phyloP scores from a whole-genome alignment of 1,140 invertebrate species.

The Brachystomella parvula region DNA sequence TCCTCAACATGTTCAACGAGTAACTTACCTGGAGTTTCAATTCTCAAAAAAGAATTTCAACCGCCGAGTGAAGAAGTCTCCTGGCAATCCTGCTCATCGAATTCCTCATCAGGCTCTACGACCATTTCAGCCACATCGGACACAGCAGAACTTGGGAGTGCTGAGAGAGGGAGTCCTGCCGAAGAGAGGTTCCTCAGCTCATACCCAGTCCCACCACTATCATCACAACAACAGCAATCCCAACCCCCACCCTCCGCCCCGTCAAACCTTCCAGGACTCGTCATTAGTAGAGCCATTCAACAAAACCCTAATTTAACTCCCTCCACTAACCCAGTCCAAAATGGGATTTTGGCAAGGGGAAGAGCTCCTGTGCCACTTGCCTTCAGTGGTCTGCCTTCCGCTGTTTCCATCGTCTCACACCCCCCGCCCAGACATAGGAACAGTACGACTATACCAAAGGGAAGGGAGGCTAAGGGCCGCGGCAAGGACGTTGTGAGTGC shows the following conservation, averaged over 20 bases:
- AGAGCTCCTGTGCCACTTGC: not conserved
- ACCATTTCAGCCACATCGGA: conserved; percentile 65
- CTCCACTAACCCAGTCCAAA: not conserved
- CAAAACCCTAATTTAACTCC: too few relatives aligned
- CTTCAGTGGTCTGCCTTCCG: not conserved
- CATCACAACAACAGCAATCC: not conserved
- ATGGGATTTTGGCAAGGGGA: not conserved
- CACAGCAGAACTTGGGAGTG: conserved; percentile 33
- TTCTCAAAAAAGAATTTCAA: conserved; percentile 37
- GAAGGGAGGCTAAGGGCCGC: conserved; percentile 29
- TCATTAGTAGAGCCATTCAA: not conserved
- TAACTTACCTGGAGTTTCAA: conserved; percentile 30
- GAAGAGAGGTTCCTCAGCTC: not conserved
- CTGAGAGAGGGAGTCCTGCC: not conserved
- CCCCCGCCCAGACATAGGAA: not conserved
- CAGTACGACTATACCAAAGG: conserved; percentile 18
- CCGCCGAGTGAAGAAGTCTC: conserved; percentile 40
- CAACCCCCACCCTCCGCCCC: too few relatives aligned
- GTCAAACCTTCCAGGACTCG: too few relatives aligned
- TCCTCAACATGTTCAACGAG: conserved; percentile 17
- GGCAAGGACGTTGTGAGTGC: conserved; percentile 51
- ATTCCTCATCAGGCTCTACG: conserved; percentile 53
- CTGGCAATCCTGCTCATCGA: conserved; percentile 37
- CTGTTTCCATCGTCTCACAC: not conserved
- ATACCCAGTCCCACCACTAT: not conserved